These are phyloP conservation scores for Cichlasoma orientale DNA, from an alignment of 2,797 vertebrate species.

Conservation along the genomic window DNA sequence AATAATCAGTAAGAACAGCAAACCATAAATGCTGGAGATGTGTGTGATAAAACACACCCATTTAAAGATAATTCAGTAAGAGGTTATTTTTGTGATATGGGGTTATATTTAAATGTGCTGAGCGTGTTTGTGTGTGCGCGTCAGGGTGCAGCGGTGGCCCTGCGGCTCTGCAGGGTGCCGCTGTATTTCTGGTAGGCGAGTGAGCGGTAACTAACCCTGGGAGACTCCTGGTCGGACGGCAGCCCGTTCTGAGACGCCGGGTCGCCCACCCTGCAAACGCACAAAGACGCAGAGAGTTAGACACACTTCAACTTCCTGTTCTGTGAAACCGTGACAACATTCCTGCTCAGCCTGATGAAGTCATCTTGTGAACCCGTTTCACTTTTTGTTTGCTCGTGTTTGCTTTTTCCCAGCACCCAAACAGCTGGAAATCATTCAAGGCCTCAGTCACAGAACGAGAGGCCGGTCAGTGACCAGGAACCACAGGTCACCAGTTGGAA, in stretches of 20 bases:
- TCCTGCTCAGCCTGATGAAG: not conserved
- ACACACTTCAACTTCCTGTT: accelerated
- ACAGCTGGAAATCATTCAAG: no score
- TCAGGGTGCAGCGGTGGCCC: slow-evolving; percentile 85
- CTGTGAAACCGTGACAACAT: accelerated
- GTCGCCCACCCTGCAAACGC: slow-evolving; percentile 86
- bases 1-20: not conserved
- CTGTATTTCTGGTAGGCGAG: slow-evolving; percentile 96
- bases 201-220: slow-evolving; percentile 98
- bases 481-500: no score
- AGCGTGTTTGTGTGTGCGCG: slow-evolving; percentile 13
- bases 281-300: not conserved
- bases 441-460: no score
- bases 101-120: not conserved
- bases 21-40: not conserved
- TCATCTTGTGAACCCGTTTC: no score
- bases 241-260: slow-evolving; percentile 91
- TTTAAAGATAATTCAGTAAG: no score
- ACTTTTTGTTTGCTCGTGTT: no score
- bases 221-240: slow-evolving; percentile 92
- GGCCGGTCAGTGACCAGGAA: no score
- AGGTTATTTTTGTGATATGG: not conserved
- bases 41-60: not conserved
- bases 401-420: no score
- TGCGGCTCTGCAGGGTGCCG: slow-evolving; percentile 92